phyloP scores from a whole-genome alignment of 1,140 invertebrate genomes.

The Latrodectus geometricus region DNA sequence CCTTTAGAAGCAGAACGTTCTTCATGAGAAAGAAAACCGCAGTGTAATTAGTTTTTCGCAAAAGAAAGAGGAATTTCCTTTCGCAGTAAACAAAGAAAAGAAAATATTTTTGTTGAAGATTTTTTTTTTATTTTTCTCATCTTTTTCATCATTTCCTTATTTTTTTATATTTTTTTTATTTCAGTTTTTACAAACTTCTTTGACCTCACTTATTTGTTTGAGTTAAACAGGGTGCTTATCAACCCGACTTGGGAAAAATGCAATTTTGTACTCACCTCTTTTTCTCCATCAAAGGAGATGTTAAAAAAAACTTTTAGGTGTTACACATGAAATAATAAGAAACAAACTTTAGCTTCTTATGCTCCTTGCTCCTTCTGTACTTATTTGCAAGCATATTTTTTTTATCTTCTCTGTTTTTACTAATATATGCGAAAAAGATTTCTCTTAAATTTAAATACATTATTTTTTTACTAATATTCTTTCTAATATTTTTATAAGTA shows the following conservation, averaged over 20 bases:
- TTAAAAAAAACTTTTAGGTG: background rate
- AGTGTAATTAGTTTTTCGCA: constrained; percentile 37
- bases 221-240: constrained; percentile 36
- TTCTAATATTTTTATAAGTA: too few species aligned
- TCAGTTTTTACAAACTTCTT: constrained; percentile 4
- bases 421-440: too few species aligned
- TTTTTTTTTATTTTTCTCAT: background rate
- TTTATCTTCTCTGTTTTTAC: too few species aligned
- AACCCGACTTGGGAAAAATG: constrained; percentile 21
- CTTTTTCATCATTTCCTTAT: background rate
- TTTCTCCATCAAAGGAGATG: background rate
- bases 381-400: too few species aligned
- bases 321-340: background rate
- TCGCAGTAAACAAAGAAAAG: background rate
- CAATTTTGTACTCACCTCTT: constrained; percentile 23
- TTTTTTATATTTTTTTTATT: background rate
- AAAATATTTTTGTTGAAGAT: background rate
- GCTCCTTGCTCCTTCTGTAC: too few species aligned
- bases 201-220: constrained; percentile 28
- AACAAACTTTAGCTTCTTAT: background rate
- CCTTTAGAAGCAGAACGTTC: background rate
- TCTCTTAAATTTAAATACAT: too few species aligned
- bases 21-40: constrained; percentile 19
- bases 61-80: background rate
- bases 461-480: too few species aligned